These are phyloP conservation scores for Crambe crambe DNA, from an alignment of 37 sponge, comb jelly and placozoan species.

Conservation along the genomic window DNA sequence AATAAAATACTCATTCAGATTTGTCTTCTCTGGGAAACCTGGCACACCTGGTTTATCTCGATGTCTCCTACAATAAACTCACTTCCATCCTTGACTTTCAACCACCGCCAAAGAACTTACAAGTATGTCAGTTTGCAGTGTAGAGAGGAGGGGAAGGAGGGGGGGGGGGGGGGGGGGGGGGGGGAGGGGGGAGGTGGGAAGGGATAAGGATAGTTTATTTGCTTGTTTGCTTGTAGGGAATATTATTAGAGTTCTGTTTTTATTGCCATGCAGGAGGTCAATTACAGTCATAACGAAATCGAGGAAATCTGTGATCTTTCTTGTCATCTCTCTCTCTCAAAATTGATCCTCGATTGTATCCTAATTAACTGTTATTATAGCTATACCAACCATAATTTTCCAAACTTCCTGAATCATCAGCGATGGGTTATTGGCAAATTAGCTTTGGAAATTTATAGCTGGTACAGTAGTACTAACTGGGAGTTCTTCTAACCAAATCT, in stretches of 20 bases:
- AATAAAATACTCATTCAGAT: no score
- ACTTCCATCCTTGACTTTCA: constrained; percentile 54
- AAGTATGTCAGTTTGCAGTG: constrained; percentile 23
- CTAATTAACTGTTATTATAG: constrained; percentile 7
- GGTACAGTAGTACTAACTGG: no score
- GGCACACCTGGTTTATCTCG: constrained; percentile 55
- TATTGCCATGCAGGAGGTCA: constrained; percentile 38
- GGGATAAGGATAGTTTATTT: no score
- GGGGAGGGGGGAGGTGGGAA: no score
- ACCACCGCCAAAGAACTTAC: constrained; percentile 34
- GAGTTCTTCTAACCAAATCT: no score
- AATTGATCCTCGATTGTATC: constrained; percentile 70
- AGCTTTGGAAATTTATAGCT: no score
- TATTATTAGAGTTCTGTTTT: not conserved
- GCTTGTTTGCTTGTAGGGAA: no score
- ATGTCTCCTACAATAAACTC: constrained; percentile 66
- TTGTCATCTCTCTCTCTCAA: constrained; percentile 29
- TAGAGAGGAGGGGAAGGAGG: no score
- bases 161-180: no score
- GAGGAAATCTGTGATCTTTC: constrained; percentile 61
- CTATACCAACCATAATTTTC: no score
- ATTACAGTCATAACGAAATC: constrained; percentile 71
- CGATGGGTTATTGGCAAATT: no score
- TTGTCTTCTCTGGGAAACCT: constrained; percentile 37
- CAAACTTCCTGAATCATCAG: no score